Percentiles rank a stretch among this genome's conserved stretches.
Evolutionary conservation across 2,113 vertebrate genomes (phyloP).

Genomic region (Prietella phreatophila): DNA sequence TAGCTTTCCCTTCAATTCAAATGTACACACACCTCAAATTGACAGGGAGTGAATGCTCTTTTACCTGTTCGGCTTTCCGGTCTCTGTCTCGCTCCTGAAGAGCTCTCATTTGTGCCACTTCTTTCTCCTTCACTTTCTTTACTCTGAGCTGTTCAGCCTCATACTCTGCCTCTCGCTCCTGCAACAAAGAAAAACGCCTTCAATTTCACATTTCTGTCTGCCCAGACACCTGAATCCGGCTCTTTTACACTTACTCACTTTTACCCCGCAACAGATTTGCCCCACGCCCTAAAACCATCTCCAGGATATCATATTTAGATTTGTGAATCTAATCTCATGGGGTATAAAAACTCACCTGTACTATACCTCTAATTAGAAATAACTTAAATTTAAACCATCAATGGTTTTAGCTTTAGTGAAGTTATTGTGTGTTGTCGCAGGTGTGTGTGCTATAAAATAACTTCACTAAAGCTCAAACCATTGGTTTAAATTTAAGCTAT

Average conservation of each 20-base stretch:
- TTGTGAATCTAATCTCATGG: background rate
- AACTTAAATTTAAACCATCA: background rate
- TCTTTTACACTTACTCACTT: background rate
- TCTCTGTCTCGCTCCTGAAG: constrained; percentile 81
- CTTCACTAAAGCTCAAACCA: background rate
- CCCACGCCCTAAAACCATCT: background rate
- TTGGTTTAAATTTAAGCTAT: background rate
- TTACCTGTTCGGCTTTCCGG: constrained; percentile 81
- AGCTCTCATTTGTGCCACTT: constrained; percentile 75
- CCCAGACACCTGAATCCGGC: background rate
- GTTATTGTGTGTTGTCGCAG: background rate
- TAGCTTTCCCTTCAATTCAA: background rate
- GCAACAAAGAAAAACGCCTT: constrained; percentile 12
- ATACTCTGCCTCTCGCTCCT: constrained; percentile 79
- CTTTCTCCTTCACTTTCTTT: constrained; percentile 82
- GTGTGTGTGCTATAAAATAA: background rate
- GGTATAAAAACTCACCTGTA: background rate
- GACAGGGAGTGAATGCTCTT: background rate
- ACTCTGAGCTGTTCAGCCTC: constrained; percentile 80
- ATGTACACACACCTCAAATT: background rate
- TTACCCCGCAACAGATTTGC: background rate
- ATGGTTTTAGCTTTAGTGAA: background rate
- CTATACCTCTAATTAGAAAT: background rate
- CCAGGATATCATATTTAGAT: background rate
- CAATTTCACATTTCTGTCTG: background rate